Conservation (phyloP, 2,113 vertebrate genomes). For the Xiphophorus maculatus region DNA sequence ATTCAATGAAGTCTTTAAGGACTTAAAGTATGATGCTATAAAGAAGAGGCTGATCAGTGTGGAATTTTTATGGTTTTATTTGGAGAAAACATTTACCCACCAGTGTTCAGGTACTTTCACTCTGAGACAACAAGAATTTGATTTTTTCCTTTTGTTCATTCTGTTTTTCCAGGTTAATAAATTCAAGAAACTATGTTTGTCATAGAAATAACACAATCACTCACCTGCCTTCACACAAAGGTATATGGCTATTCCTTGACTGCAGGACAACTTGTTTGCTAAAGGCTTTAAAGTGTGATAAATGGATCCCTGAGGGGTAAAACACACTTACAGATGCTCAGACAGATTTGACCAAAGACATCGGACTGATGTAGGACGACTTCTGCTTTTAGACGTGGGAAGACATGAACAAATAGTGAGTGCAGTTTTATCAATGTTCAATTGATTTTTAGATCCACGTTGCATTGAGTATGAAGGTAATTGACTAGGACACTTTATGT, state of each 20-base stretch:
- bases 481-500: neutral
- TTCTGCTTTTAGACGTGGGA: neutral
- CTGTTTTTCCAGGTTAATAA: neutral
- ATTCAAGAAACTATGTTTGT: slow-evolving; percentile 20
- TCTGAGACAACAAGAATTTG: neutral
- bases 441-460: neutral
- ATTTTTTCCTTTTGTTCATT: too few relatives aligned
- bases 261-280: slow-evolving; percentile 45
- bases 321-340: slow-evolving; percentile 39
- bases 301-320: neutral
- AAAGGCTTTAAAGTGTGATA: slow-evolving; percentile 31
- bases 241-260: slow-evolving; percentile 33
- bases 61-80: neutral
- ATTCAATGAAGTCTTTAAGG: too few relatives aligned
- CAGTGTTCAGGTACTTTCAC: neutral
- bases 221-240: neutral
- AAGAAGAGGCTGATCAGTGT: neutral
- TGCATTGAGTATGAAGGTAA: neutral
- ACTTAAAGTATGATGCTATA: too few relatives aligned
- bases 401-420: neutral
- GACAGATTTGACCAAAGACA: slow-evolving; percentile 15
- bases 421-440: neutral
- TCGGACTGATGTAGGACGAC: slow-evolving; percentile 4
- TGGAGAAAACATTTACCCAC: neutral
- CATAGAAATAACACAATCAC: slow-evolving; percentile 26